phyloP scores from a whole-genome alignment of 64 coral and sea anemone genomes.

The Orbicella faveolata region DNA sequence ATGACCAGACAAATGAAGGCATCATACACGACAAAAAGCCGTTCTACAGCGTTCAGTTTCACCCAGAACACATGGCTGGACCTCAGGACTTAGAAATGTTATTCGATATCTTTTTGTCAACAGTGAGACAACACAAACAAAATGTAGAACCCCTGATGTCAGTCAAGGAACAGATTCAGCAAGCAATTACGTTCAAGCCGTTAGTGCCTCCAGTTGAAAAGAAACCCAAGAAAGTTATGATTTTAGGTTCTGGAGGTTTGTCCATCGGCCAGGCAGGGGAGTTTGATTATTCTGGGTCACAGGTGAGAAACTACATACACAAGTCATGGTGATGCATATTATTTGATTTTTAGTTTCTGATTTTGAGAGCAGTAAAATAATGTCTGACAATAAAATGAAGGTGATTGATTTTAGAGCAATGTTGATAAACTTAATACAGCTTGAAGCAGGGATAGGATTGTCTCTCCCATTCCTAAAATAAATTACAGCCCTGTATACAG shows the following conservation, averaged over 20 bases:
- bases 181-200: conserved; percentile 58
- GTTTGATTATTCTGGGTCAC: conserved; percentile 98
- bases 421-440: too few relatives aligned
- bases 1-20: conserved; percentile 95
- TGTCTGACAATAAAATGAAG: too few relatives aligned
- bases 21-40: conserved; percentile 88
- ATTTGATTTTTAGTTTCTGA: too few relatives aligned
- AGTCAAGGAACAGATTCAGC: conserved; percentile 76
- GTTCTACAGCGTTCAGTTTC: conserved; percentile 96
- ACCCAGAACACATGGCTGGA: conserved; percentile 95
- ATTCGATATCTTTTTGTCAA: conserved; percentile 82
- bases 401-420: too few relatives aligned
- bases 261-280: conserved; percentile 96
- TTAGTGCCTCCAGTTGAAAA: conserved; percentile 26
- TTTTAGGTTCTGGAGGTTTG: conserved; percentile 93
- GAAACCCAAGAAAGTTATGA: conserved; percentile 87
- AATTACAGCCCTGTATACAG: too few relatives aligned
- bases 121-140: conserved; percentile 54
- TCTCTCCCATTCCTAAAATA: too few relatives aligned
- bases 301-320: conserved; percentile 40
- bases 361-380: too few relatives aligned
- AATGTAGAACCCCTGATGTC: background rate
- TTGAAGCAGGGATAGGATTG: too few relatives aligned
- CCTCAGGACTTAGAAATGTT: conserved; percentile 92
- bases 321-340: background rate